Conservation (phyloP, 2,888 invertebrate species). For the Hydraecia micacea region DNA sequence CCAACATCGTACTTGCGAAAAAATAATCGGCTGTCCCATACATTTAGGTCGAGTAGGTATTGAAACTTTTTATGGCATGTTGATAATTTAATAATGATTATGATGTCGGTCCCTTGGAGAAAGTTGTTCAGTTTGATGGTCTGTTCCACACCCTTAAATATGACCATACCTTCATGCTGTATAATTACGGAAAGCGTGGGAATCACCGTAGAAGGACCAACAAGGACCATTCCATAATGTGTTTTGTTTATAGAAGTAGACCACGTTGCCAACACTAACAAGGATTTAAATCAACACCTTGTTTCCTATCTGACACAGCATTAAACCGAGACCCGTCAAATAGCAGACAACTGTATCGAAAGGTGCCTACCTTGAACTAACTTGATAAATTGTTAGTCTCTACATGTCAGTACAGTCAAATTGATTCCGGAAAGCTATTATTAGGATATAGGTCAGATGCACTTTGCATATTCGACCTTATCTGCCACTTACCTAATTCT, state of each 20-base stretch:
- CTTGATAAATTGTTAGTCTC: constrained; percentile 34
- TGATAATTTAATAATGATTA: not conserved
- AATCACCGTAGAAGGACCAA: not conserved
- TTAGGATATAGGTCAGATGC: constrained; percentile 5
- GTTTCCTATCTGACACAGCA: constrained; percentile 21
- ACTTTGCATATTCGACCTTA: constrained; percentile 11
- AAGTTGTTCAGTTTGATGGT: not conserved
- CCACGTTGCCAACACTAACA: constrained; percentile 14
- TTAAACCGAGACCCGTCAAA: constrained; percentile 35
- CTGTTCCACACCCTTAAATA: not conserved
- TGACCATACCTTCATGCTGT: not conserved
- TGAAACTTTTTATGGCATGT: not conserved
- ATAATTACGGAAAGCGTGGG: not conserved
- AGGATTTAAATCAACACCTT: constrained; percentile 25
- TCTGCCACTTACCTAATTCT: constrained; percentile 1
- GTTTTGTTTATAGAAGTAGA: constrained; percentile 18
- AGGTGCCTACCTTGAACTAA: constrained; percentile 71
- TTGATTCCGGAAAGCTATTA: constrained; percentile 53
- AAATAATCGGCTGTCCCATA: not conserved
- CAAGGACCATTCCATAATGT: not conserved
- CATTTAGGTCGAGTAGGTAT: not conserved
- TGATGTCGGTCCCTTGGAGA: not conserved
- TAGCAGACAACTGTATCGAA: constrained; percentile 61
- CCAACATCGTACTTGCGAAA: too few species aligned
- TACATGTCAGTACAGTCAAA: constrained; percentile 47